These are phyloP conservation scores for Hystrix cristata DNA, from an alignment of 2,113 vertebrate genomes.

Conservation along the genomic window DNA sequence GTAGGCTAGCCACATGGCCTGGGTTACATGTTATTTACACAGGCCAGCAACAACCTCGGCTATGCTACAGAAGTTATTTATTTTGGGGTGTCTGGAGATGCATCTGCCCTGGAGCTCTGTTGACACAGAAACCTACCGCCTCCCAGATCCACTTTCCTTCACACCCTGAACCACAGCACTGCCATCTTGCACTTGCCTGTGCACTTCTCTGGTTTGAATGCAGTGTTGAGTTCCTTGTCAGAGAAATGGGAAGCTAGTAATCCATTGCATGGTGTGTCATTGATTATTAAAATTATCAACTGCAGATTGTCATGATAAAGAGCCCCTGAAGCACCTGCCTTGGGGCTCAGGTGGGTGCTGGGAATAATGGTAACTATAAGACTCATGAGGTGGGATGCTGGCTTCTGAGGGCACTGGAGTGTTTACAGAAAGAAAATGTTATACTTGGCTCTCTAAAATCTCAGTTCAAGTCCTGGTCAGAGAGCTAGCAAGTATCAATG, in stretches of 20 bases:
- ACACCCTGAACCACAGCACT: not conserved
- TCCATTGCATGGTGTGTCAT: not conserved
- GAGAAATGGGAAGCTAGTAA: conserved; percentile 18
- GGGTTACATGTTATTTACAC: not conserved
- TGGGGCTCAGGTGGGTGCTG: not conserved
- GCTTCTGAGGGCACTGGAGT: not conserved
- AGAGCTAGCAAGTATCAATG: not conserved
- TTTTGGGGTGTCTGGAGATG: not conserved
- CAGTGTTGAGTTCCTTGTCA: not conserved
- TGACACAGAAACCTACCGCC: not conserved
- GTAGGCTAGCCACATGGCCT: not conserved
- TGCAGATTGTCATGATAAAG: not conserved
- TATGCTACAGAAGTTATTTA: not conserved
- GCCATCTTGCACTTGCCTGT: not conserved
- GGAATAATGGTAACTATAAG: not conserved
- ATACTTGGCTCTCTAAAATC: not conserved
- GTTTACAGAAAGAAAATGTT: conserved; percentile 32
- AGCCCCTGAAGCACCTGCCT: not conserved
- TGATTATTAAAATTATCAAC: not conserved
- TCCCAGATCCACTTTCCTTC: not conserved
- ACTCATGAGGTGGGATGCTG: not conserved
- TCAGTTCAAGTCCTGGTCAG: not conserved
- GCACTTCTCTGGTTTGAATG: not conserved
- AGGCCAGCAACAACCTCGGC: not conserved
- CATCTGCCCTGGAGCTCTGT: not conserved